Evolutionary conservation across 2,888 invertebrate species (phyloP).

Genomic region (Ochropleura plecta): DNA sequence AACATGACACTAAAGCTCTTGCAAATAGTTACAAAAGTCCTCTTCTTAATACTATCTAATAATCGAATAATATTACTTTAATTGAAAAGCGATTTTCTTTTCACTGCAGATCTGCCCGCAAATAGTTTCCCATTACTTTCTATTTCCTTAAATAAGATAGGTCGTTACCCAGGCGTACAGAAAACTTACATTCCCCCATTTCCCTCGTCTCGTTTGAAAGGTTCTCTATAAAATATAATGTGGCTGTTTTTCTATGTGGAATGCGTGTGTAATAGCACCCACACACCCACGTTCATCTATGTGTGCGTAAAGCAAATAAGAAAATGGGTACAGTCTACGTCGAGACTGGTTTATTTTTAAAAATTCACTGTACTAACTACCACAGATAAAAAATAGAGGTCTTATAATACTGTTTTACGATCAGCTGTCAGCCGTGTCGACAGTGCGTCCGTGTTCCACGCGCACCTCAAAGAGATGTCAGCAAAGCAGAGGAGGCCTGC

Average conservation of each 20-base stretch:
- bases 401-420: too few species aligned
- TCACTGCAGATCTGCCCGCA: neutral
- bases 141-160: constrained; percentile 34
- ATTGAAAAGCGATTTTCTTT: neutral
- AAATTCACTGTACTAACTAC: neutral
- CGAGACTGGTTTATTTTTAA: neutral
- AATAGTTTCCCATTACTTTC: constrained; percentile 21
- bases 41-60: neutral
- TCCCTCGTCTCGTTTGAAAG: constrained; percentile 38
- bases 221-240: constrained; percentile 48
- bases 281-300: neutral
- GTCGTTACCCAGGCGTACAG: constrained; percentile 31
- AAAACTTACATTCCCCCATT: constrained; percentile 46
- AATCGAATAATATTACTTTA: neutral
- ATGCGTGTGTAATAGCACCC: neutral
- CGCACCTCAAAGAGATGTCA: too few species aligned
- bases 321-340: neutral
- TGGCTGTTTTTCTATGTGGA: constrained; percentile 13
- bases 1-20: too few species aligned
- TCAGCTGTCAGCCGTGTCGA: too few species aligned
- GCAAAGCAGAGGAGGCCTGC: too few species aligned
- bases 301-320: neutral
- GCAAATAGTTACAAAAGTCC: too few species aligned
- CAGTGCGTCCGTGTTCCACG: too few species aligned
- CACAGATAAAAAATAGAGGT: too few species aligned